Percentiles rank a stretch among this genome's conserved stretches.
phyloP scores from a whole-genome alignment of 2,797 vertebrate species.

The Tadarida brasiliensis region DNA sequence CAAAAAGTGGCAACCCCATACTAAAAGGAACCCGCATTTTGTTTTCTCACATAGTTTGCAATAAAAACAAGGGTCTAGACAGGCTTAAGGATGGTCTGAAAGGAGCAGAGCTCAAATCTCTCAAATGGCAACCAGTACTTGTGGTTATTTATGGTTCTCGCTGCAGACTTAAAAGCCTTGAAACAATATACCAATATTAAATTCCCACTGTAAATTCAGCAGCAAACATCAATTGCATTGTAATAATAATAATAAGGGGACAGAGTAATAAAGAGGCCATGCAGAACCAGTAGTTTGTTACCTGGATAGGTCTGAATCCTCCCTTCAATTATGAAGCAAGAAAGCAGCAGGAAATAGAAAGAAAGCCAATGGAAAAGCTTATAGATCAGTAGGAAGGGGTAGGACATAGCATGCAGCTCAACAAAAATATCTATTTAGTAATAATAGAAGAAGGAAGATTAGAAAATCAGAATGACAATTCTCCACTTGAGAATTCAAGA shows the following conservation, averaged over 20 bases:
- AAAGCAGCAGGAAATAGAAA: slow-evolving; percentile 96
- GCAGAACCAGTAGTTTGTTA: slow-evolving; percentile 89
- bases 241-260: slow-evolving; percentile 49
- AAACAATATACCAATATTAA: slow-evolving; percentile 51
- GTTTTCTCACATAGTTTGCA: slow-evolving; percentile 71
- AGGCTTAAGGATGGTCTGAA: slow-evolving; percentile 44
- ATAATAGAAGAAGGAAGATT: slow-evolving; percentile 47
- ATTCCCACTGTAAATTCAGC: background rate
- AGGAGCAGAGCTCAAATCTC: slow-evolving; percentile 33
- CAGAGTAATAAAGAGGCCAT: slow-evolving; percentile 86
- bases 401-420: slow-evolving; percentile 87
- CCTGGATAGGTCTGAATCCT: slow-evolving; percentile 99
- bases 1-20: slow-evolving; percentile 69
- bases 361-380: slow-evolving; percentile 95
- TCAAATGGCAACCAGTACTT: background rate
- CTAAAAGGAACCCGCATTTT: slow-evolving; percentile 55
- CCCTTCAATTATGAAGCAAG: slow-evolving; percentile 97
- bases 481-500: slow-evolving; percentile 61
- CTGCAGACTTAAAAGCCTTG: slow-evolving; percentile 21
- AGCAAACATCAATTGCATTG: slow-evolving; percentile 20
- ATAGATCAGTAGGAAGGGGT: slow-evolving; percentile 88
- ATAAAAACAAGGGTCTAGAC: slow-evolving; percentile 40
- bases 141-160: slow-evolving; percentile 42
- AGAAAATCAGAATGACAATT: slow-evolving; percentile 67
- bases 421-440: slow-evolving; percentile 77